These are phyloP conservation scores for Marasmarcha lunaedactyla DNA, from an alignment of 2,888 invertebrate genomes.

Conservation along the genomic window DNA sequence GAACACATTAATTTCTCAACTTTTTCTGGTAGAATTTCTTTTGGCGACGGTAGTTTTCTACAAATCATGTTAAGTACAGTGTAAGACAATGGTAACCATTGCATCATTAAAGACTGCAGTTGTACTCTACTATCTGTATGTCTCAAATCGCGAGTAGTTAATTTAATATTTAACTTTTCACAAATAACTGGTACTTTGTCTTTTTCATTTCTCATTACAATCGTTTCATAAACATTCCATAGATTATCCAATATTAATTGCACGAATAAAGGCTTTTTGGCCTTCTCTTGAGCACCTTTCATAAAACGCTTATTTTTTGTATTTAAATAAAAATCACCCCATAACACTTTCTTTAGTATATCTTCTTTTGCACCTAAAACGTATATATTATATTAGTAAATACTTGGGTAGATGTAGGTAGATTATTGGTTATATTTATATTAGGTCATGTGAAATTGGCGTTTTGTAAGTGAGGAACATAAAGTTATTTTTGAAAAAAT, in stretches of 20 bases:
- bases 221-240: constrained; percentile 89
- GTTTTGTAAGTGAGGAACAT: too few species aligned
- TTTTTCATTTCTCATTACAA: constrained; percentile 80
- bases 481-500: too few species aligned
- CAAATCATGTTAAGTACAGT: constrained; percentile 88
- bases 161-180: constrained; percentile 81
- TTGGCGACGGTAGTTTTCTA: constrained; percentile 84
- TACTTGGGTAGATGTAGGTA: too few species aligned
- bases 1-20: constrained; percentile 87
- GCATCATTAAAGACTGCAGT: constrained; percentile 84
- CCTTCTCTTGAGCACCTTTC: constrained; percentile 91
- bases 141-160: constrained; percentile 81
- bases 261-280: constrained; percentile 93
- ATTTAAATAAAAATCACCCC: constrained; percentile 95
- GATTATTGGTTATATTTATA: too few species aligned
- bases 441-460: too few species aligned
- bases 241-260: constrained; percentile 92
- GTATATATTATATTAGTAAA: too few species aligned
- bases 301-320: constrained; percentile 84
- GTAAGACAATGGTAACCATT: constrained; percentile 90
- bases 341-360: constrained; percentile 82
- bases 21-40: constrained; percentile 78
- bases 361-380: constrained; percentile 75
- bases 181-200: constrained; percentile 78
- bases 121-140: constrained; percentile 83